Percentiles rank a stretch among this genome's conserved stretches.
Evolutionary conservation across 1,140 invertebrate genomes (phyloP).

Genomic region (Eurosta solidaginis): DNA sequence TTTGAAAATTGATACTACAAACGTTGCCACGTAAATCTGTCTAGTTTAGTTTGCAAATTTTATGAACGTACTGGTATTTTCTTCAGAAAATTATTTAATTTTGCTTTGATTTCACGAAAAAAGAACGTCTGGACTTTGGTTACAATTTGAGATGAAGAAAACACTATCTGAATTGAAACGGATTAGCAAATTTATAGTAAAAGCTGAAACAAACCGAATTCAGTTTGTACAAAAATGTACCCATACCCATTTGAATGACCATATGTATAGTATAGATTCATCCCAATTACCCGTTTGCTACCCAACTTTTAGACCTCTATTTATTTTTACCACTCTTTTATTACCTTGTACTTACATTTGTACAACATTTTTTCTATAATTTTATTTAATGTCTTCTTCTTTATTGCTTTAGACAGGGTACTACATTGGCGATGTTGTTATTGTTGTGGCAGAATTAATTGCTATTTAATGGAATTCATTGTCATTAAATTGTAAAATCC

Average conservation of each 20-base stretch:
- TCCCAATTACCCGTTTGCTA: neutral
- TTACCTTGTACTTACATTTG: neutral
- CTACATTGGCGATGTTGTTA: neutral
- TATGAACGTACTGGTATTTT: no score
- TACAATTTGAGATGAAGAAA: no score
- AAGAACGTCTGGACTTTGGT: no score
- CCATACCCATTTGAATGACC: neutral
- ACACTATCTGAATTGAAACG: no score
- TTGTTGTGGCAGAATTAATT: constrained; percentile 29
- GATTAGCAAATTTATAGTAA: no score
- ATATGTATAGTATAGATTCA: neutral
- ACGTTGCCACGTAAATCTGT: no score
- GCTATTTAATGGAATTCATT: constrained; percentile 14
- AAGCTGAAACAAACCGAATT: no score
- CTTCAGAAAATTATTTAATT: no score
- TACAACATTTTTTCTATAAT: neutral
- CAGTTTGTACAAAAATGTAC: no score
- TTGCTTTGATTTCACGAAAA: no score
- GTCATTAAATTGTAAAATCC: constrained; percentile 13
- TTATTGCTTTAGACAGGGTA: neutral
- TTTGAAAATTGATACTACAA: no score
- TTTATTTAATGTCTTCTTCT: neutral
- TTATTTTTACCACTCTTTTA: neutral
- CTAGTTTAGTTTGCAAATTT: no score
- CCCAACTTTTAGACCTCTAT: neutral